These are phyloP conservation scores for Chrysolina oricalcia DNA, from an alignment of 2,888 invertebrate species.

Conservation along the genomic window DNA sequence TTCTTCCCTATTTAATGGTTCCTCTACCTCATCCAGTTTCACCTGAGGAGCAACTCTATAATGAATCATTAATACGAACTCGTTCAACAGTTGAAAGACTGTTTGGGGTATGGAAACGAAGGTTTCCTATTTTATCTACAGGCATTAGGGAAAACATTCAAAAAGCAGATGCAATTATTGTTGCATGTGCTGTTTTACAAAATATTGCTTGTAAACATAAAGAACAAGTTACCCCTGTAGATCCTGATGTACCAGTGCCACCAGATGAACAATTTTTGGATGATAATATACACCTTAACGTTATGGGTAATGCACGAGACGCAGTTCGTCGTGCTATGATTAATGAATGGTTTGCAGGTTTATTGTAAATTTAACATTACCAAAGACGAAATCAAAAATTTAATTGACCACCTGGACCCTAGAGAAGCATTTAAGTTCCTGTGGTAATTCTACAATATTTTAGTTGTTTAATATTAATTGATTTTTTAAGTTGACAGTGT, in stretches of 20 bases:
- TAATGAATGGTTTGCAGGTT: not conserved
- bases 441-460: too few species aligned
- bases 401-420: not conserved
- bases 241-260: constrained; percentile 1
- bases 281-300: not conserved
- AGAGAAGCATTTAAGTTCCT: not conserved
- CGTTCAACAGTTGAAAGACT: too few species aligned
- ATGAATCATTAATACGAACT: too few species aligned
- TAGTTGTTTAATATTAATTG: too few species aligned
- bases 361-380: not conserved
- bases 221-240: not conserved
- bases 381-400: not conserved
- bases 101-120: too few species aligned
- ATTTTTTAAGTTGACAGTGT: too few species aligned
- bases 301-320: not conserved
- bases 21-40: too few species aligned
- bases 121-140: not conserved
- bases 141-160: not conserved
- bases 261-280: not conserved
- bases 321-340: not conserved
- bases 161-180: not conserved
- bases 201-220: not conserved
- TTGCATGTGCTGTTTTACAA: not conserved
- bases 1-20: too few species aligned
- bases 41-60: too few species aligned